Conservation (phyloP, 2,888 invertebrate species). For the Nemotelus nigrinus region DNA sequence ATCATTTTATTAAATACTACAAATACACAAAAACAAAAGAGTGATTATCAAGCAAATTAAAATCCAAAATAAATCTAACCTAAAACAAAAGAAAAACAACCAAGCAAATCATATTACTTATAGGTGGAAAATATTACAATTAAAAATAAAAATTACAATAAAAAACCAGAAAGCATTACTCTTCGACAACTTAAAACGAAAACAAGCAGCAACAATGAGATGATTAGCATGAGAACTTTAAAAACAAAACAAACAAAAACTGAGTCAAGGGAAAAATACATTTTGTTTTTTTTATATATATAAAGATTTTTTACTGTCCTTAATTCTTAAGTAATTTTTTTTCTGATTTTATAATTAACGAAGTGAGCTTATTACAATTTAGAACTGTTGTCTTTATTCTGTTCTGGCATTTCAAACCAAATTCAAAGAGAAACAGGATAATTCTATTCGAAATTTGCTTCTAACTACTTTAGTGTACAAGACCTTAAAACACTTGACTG, state of each 20-base stretch:
- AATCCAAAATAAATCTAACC: slow-evolving; percentile 8
- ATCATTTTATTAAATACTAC: no score
- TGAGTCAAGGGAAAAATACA: slow-evolving; percentile 31
- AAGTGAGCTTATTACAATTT: slow-evolving; percentile 21
- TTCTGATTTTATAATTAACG: slow-evolving; percentile 13
- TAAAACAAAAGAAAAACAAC: slow-evolving; percentile 14
- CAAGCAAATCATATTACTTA: slow-evolving; percentile 30
- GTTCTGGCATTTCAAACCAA: slow-evolving; percentile 13
- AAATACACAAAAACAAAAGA: background rate
- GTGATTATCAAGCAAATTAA: background rate
- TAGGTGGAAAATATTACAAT: slow-evolving; percentile 37
- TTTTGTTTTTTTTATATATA: slow-evolving; percentile 34
- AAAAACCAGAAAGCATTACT: slow-evolving; percentile 2
- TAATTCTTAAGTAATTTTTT: slow-evolving; percentile 22
- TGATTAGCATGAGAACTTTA: background rate
- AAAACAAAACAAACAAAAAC: slow-evolving; percentile 11
- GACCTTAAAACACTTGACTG: background rate
- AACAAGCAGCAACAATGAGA: slow-evolving; percentile 22
- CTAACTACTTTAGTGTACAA: background rate
- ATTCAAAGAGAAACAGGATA: background rate
- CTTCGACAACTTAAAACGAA: slow-evolving; percentile 9
- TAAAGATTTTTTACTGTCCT: slow-evolving; percentile 23
- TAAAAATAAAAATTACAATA: slow-evolving; percentile 13
- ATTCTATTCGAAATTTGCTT: slow-evolving; percentile 4
- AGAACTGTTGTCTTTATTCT: slow-evolving; percentile 1